Evolutionary conservation across 2,888 invertebrate species (phyloP).

Genomic region (Blastobasis lacticolella): DNA sequence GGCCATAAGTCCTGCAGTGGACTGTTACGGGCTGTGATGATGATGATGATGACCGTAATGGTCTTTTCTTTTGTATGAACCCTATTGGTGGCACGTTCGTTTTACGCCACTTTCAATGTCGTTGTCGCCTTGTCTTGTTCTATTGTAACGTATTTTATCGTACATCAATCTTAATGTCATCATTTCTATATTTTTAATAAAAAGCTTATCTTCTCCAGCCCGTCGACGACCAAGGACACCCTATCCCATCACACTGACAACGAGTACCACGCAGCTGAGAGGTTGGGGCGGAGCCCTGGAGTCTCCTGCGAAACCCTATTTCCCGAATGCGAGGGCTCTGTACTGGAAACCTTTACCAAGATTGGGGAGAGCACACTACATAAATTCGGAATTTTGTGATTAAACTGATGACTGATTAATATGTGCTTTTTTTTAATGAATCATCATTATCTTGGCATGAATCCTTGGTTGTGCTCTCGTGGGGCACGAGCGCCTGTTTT

Average conservation of each 20-base stretch:
- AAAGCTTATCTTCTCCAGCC: conserved; percentile 50
- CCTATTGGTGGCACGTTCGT: no score
- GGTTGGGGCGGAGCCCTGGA: conserved; percentile 72
- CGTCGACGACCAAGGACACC: conserved; percentile 79
- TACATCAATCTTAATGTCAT: background rate
- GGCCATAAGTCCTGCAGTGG: no score
- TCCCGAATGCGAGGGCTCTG: conserved; percentile 76
- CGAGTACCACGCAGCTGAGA: conserved; percentile 83
- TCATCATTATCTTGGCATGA: no score
- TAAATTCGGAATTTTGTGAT: conserved; percentile 47
- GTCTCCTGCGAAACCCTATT: conserved; percentile 74
- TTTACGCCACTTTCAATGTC: no score
- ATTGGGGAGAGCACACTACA: conserved; percentile 62
- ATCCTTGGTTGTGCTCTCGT: no score
- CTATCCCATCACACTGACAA: conserved; percentile 79
- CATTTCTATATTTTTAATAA: background rate
- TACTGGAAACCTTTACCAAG: conserved; percentile 75
- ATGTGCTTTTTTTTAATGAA: background rate
- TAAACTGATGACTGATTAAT: background rate
- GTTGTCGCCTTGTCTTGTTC: background rate
- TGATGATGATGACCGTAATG: no score
- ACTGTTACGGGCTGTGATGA: no score
- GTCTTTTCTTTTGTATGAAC: no score
- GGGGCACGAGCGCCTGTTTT: no score
- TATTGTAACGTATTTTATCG: background rate